Base-by-base conservation (phyloP, 2,113 vertebrate genomes). In the Caranx ignobilis region DNA sequence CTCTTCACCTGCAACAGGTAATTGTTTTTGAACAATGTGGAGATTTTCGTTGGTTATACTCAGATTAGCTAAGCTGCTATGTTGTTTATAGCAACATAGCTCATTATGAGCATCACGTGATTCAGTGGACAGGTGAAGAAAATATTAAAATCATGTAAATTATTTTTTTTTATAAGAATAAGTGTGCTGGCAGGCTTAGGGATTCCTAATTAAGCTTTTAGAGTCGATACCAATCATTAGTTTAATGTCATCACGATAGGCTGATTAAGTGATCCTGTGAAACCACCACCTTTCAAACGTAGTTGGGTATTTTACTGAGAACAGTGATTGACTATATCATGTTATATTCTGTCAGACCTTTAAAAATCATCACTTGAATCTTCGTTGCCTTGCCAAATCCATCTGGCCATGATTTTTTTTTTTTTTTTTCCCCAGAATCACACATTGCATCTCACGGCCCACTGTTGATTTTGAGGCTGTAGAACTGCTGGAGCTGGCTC, bases 361-460 rank as follows among this genome's bases (percentile, higher is more conserved):
- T 5, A 41, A 15, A 43, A 50, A 43, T 52, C 50, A n/a, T 7
- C 19, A 54, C 3, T 52, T 34, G 0, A 41, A 26, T 64, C 21
- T 37, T 31, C 48, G 1, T 48, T 74, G 18, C 3, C 15, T 55
- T n/a, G n/a, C n/a, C 15, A 15, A 60, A 35, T 67, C 63, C 63
- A 79, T 86, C 43, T 34, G 62, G 35, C 13, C 35, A 34, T 11
- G 26, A 56, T 61, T 71, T 72, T 57, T 73, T 61, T 61, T 71
- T 72, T 57, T 73, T 88, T 82, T 19, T 73, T 88, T 82, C 15
- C 35, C 12, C 13, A 65, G 68, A 21, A 26, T 65, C n/a, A 69
- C 64, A 77, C 52, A 66, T 83, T 80, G 65, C 47, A 74, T 52
- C 47, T 73, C 6, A 73, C n/a, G 34, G 59, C 18, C 18, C 10